Base-by-base conservation (phyloP, 2,888 invertebrate genomes). In the Drosophila flavopinicola region DNA sequence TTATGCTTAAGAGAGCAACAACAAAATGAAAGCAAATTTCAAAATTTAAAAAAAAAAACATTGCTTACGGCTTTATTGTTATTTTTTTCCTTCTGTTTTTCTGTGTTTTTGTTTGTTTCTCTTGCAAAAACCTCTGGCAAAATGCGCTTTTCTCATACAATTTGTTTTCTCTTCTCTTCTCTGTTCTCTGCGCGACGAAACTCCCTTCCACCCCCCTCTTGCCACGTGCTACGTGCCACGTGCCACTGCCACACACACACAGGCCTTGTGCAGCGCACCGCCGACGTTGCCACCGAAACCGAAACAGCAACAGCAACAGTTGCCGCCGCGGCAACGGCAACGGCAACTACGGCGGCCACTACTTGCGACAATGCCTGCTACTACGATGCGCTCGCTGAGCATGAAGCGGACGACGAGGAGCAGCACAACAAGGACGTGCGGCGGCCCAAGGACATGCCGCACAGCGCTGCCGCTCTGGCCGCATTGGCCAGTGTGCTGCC, bases 31-130 rank as follows among this genome's bases (percentile, higher is more conserved):
- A 47, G 38, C 49, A 56, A 47, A 33, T 51, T 29, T 47, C 11
- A 0, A 49, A 58, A 20, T 20, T 20, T 20, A 39, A 30, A 56
- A 17, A 20, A 27, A 29, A 38, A 24, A 11, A 37, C 30, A 13
- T 2, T 23, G 35, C 39, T 13, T 9, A 29, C 41, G 32, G 41
- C 35, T 42, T 94, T 15, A 7, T 48, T 94, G 94, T 95, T 15
- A 6, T 35, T n/a, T n/a, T n/a, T n/a, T n/a, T 2, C 95, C 95
- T 95, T 95, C 95, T 95, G 96, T 95, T 49, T 15, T 35, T 17
- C n/a, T n/a, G n/a, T 35, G 20, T 20, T 95, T 94, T 94, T n/a
- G n/a, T n/a, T 94, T 94, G 84, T 75, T 78, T 64, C 57, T 17
- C 10, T 29, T 13, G 20, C 20, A 35, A 42, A 35, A 27, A 37